phyloP scores from a whole-genome alignment of 2,113 vertebrate genomes.

The Oryzias celebensis region DNA sequence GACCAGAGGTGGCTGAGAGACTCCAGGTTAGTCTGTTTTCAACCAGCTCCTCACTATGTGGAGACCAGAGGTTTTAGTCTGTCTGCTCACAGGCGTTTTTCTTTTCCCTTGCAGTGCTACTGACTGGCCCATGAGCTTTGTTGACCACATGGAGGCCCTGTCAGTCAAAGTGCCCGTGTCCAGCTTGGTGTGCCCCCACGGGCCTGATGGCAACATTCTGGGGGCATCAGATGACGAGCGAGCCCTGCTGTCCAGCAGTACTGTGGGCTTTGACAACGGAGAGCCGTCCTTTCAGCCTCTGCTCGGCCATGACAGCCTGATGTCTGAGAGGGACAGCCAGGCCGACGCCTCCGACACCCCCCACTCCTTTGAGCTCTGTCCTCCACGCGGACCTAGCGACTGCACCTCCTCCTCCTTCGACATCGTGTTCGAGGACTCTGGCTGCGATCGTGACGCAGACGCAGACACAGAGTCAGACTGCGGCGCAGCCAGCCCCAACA shows the following conservation, averaged over 20 bases:
- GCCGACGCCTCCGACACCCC: constrained; percentile 76
- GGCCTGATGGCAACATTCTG: constrained; percentile 38
- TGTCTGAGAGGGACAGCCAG: constrained; percentile 79
- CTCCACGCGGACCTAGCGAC: constrained; percentile 78
- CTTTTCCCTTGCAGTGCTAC: constrained; percentile 78
- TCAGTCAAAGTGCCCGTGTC: constrained; percentile 89
- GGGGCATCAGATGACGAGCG: constrained; percentile 11
- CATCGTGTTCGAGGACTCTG: constrained; percentile 97
- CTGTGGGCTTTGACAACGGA: background rate
- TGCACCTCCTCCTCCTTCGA: constrained; percentile 91
- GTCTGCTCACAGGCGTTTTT: background rate
- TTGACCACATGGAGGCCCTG: constrained; percentile 86
- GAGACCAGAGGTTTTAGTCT: background rate
- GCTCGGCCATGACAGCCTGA: constrained; percentile 81
- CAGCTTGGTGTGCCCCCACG: constrained; percentile 68
- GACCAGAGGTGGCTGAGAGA: constrained; percentile 95
- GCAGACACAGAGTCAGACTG: constrained; percentile 56
- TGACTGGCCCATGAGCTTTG: constrained; percentile 92
- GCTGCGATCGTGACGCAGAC: constrained; percentile 81
- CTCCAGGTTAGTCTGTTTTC: constrained; percentile 78
- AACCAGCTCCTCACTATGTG: constrained; percentile 3
- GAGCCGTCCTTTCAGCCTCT: constrained; percentile 68
- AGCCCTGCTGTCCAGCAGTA: constrained; percentile 64
- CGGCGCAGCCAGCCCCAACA: constrained; percentile 9
- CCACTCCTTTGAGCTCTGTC: constrained; percentile 80